Conservation (phyloP, 2,888 invertebrate species). For the Thecophora atra region DNA sequence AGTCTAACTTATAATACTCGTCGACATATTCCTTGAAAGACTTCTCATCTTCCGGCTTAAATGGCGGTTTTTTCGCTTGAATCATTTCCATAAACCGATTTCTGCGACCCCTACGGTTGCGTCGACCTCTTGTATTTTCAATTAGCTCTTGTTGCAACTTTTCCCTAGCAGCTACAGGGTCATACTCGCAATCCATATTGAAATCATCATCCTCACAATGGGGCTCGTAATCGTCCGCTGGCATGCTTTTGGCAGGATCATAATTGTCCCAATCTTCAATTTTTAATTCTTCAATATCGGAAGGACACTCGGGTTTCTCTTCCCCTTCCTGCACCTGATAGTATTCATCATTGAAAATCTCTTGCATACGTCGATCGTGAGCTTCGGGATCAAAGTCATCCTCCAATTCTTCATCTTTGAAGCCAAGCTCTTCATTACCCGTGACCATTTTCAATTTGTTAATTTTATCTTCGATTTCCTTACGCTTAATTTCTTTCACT, state of each 20-base stretch:
- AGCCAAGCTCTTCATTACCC: conserved; percentile 74
- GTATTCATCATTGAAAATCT: conserved; percentile 87
- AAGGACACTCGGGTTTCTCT: conserved; percentile 85
- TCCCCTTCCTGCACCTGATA: conserved; percentile 77
- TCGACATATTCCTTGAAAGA: conserved; percentile 90
- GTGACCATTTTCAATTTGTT: conserved; percentile 86
- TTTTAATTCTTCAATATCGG: conserved; percentile 72
- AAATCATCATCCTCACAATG: conserved; percentile 86
- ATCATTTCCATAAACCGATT: conserved; percentile 82
- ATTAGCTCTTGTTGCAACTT: conserved; percentile 70
- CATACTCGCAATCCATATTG: conserved; percentile 90
- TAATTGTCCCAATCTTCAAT: conserved; percentile 66
- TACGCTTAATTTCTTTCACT: conserved; percentile 84
- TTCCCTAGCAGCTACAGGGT: conserved; percentile 68
- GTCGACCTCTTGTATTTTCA: conserved; percentile 70
- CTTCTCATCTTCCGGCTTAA: conserved; percentile 78
- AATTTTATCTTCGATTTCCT: conserved; percentile 91
- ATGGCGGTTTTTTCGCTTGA: conserved; percentile 81
- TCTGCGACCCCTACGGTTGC: conserved; percentile 73
- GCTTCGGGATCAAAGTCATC: conserved; percentile 90
- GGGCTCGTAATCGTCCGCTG: conserved; percentile 67
- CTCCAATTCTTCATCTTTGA: conserved; percentile 81
- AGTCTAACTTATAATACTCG: conserved; percentile 94
- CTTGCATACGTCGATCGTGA: conserved; percentile 87
- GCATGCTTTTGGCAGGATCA: conserved; percentile 70